Evolutionary conservation across 2,797 vertebrate species (phyloP).

Genomic region (Spinibarbus caldwelli): DNA sequence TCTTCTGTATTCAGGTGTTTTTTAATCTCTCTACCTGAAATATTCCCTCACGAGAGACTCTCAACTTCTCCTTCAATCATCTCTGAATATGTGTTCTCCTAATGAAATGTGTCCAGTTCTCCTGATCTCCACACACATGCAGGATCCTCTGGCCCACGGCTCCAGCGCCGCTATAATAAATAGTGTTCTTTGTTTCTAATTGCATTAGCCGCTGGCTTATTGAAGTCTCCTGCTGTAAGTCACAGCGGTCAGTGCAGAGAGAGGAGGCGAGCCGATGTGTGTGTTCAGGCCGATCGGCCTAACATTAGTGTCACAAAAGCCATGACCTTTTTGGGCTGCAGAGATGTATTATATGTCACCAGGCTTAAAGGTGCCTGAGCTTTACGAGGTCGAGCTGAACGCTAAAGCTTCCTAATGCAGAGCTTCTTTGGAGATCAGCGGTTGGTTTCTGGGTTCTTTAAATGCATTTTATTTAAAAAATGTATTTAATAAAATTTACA

Average conservation of each 20-base stretch:
- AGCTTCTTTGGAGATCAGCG: not conserved
- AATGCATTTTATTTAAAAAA: too few relatives aligned
- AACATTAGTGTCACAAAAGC: constrained; percentile 75
- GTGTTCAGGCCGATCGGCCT: constrained; percentile 53
- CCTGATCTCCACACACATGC: constrained; percentile 30
- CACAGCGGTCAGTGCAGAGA: constrained; percentile 57
- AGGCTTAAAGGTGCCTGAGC: constrained; percentile 61
- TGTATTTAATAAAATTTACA: not conserved
- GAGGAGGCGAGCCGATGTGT: too few relatives aligned
- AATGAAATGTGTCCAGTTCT: constrained; percentile 51
- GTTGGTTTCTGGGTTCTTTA: not conserved
- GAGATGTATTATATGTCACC: constrained; percentile 63
- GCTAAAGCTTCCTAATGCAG: not conserved
- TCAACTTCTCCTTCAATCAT: constrained; percentile 4
- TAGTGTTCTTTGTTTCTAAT: constrained; percentile 71
- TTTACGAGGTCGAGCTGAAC: not conserved
- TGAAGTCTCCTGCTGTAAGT: constrained; percentile 71
- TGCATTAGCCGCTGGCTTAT: constrained; percentile 74
- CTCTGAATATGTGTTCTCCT: constrained; percentile 44
- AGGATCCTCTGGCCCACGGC: constrained; percentile 22
- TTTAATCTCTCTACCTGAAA: not conserved
- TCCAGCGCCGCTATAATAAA: constrained; percentile 64
- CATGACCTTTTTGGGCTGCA: constrained; percentile 47
- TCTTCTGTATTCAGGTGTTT: not conserved
- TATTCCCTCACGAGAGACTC: not conserved